Conservation (phyloP, 1,140 invertebrate species). For the Drosophila triauraria region DNA sequence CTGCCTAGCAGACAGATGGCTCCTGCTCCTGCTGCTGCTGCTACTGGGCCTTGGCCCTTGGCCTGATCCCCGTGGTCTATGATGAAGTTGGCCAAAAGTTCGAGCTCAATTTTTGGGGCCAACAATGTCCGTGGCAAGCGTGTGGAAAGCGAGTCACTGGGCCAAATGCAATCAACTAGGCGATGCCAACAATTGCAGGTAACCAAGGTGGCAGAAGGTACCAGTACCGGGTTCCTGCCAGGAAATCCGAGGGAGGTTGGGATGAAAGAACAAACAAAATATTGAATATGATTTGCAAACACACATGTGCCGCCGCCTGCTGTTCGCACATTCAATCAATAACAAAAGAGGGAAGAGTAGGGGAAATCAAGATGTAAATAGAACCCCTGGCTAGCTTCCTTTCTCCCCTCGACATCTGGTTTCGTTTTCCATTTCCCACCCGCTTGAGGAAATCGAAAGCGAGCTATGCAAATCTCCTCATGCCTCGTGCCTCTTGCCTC, state of each 20-base stretch:
- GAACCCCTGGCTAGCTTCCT: conserved; percentile 4
- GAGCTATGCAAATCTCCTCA: conserved; percentile 66
- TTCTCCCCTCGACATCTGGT: not conserved
- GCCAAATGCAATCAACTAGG: conserved; percentile 73
- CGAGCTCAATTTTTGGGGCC: conserved; percentile 42
- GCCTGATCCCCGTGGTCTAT: conserved; percentile 35
- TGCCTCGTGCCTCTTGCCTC: conserved; percentile 19
- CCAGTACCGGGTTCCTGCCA: not conserved
- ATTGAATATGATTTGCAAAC: conserved; percentile 81
- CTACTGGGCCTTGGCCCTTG: conserved; percentile 12
- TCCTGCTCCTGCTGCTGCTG: not conserved
- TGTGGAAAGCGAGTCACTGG: conserved; percentile 53
- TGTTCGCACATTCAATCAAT: conserved; percentile 69
- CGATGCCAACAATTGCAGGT: conserved; percentile 52
- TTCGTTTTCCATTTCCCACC: conserved; percentile 9
- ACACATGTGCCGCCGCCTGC: conserved; percentile 55
- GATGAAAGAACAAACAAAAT: conserved; percentile 62
- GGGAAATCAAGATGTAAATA: conserved; percentile 34
- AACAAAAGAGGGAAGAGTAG: conserved; percentile 12
- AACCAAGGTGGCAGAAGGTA: not conserved
- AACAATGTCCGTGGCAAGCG: conserved; percentile 23
- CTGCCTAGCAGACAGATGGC: conserved; percentile 53
- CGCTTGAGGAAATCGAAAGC: conserved; percentile 44
- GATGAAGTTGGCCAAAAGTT: conserved; percentile 76
- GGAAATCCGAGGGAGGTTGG: not conserved